Conservation (phyloP, 2,888 invertebrate genomes). For the Dyspetes luteomarginatus region DNA sequence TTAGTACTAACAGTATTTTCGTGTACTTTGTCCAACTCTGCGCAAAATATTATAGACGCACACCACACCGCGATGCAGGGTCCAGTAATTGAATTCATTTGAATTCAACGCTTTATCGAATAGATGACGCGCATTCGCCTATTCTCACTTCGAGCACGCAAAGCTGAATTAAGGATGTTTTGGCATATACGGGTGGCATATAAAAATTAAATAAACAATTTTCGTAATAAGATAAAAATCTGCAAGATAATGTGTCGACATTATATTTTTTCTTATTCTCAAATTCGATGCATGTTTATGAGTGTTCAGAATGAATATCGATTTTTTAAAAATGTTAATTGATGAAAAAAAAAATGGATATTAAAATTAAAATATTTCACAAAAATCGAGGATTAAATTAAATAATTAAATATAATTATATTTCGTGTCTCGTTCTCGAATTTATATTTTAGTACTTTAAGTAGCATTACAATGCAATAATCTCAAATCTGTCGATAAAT, state of each 20-base stretch:
- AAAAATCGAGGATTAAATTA: too few relatives aligned
- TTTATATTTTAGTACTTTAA: too few relatives aligned
- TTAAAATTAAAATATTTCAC: too few relatives aligned
- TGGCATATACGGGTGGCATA: neutral
- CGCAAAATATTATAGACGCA: conserved; percentile 9
- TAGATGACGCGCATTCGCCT: neutral
- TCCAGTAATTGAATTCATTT: conserved; percentile 6
- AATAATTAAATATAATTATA: too few relatives aligned
- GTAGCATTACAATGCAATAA: too few relatives aligned
- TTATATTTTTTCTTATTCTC: too few relatives aligned
- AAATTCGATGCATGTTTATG: too few relatives aligned
- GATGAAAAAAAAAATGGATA: too few relatives aligned
- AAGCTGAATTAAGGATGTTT: neutral
- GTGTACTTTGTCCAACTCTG: neutral
- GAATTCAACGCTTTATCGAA: neutral
- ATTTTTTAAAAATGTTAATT: too few relatives aligned
- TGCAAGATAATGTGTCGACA: neutral
- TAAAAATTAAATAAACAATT: neutral
- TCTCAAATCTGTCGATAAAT: too few relatives aligned
- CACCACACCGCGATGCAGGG: conserved; percentile 23
- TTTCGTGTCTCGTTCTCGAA: too few relatives aligned
- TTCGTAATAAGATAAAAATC: neutral
- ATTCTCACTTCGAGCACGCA: neutral
- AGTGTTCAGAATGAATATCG: too few relatives aligned
- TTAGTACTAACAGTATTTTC: neutral